Base-by-base conservation (phyloP, 2,797 vertebrate species). In the Pangasius krempfi region DNA sequence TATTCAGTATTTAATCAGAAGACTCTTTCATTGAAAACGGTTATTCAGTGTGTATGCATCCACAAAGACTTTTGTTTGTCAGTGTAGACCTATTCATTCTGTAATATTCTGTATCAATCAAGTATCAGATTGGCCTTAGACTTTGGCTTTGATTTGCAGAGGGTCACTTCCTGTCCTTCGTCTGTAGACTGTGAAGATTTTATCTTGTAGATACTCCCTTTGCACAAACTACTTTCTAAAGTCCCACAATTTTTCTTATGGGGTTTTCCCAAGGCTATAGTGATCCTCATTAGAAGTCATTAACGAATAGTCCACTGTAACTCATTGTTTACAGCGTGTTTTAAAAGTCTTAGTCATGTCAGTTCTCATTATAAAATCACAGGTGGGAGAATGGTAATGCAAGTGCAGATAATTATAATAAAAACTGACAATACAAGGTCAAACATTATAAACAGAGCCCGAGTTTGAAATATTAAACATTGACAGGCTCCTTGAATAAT, bases 161-260 rank as follows among this genome's bases (percentile, higher is more conserved):
- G 50, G 88, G 66, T 87, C 84, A 85, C 37, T 88, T 89, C 58
- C 86, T 88, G 87, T 75, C 72, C 87, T 54, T 2, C 0, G 20
- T 73, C 75, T 89, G 60, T 37, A 90, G 89, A 87, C 75, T 87
- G 84, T 86, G 40, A 30, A 89, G 84, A 90, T 91, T 37, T 84
- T 90, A 90, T 91, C 81, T 62, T 86, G 52, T 47, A 44, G 40
- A 82, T 60, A 87, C 85, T 84, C 52, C 73, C 30, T 86, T 82
- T 87, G 16, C 14, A 85, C 40, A 84, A 50, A 58, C 83, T 87
- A 52, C 66, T 72, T 87, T 12, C 79, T 22, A 30, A 56, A 68
- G 40, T 52, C 44, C 25, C 40, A 66, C 64, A n/a, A 33, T 9
- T 47, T 68, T 58, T 16, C 80, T 79, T 44, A 60, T 50, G 5